Base-by-base conservation (phyloP, 1,140 invertebrate genomes). In the Zaprionus ornatus region DNA sequence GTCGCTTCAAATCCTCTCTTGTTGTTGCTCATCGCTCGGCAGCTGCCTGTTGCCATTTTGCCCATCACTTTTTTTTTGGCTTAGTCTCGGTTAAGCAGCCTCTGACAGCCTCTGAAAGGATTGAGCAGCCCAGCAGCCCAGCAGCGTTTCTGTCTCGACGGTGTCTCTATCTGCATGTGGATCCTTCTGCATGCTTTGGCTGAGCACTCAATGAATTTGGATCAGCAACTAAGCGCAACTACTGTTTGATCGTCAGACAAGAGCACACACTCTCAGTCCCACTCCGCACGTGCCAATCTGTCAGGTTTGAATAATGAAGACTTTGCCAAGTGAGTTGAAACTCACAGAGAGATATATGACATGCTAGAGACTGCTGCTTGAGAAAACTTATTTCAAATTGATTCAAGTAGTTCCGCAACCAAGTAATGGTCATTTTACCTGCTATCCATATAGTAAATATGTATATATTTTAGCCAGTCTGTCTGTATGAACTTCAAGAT, bases 1-100 rank as follows among this genome's bases (percentile, higher is more conserved):
- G 81, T 85, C 81, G 74, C 82, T 74, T 82, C 75, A 72, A 82
- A 82, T 82, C 79, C 75, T 59, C 77, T 50, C 17, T 69, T 56
- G 71, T 25, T 21, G 35, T 48, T 65, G 32, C 40, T 32, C 29
- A 32, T 32, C 29, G 9, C 55, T 56, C 32, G 29, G 37, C 59
- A 62, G 77, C 59, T 56, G 67, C 67, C 54, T 74, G 66, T 78
- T 60, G 54, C 60, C 71, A 55, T 63, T 60, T 72, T 67, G 61
- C 62, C 60, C 57, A 63, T 76, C 74, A 52, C 37, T 67, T 66
- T 80, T 62, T 77, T 82, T 62, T 66, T 79, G 70, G 77, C 52
- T 84, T 71, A 62, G 71, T 55, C 64, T 61, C 45, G 55, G 73
- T 64, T 81, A 84, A 82, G 77, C 77, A 66, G 68, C 68, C 45